Evolutionary conservation across 92 coral and sea anemone species (phyloP).

Genomic region (Montipora capitata): DNA sequence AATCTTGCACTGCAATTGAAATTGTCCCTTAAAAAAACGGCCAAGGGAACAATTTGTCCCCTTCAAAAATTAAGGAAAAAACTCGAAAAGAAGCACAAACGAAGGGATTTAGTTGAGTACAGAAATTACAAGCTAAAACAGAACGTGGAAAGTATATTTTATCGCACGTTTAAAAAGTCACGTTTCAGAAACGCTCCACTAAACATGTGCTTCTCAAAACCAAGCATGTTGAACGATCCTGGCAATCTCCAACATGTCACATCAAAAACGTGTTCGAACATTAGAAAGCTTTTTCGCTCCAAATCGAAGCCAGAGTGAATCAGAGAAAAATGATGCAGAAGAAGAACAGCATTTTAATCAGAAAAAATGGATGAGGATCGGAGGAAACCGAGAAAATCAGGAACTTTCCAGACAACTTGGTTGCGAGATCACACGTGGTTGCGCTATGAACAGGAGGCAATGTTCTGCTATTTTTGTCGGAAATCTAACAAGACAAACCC

Average conservation of each 20-base stretch:
- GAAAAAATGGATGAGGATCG: constrained; percentile 29
- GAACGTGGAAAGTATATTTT: background rate
- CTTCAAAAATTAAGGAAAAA: background rate
- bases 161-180: constrained; percentile 1
- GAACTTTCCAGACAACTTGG: constrained; percentile 60
- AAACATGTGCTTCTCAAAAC: constrained; percentile 14
- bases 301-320: constrained; percentile 42
- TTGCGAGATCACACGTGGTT: constrained; percentile 62
- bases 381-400: constrained; percentile 28
- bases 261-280: constrained; percentile 54
- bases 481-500: constrained; percentile 54
- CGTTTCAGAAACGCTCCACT: constrained; percentile 32
- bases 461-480: constrained; percentile 57
- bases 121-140: background rate
- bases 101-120: background rate
- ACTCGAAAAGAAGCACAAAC: background rate
- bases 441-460: constrained; percentile 38
- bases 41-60: background rate
- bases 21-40: background rate
- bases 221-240: constrained; percentile 33
- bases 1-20: background rate
- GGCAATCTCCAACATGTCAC: constrained; percentile 35
- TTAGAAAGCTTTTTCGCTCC: constrained; percentile 28
- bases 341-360: constrained; percentile 44
- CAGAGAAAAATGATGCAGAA: constrained; percentile 22